These are phyloP conservation scores for Nestor notabilis DNA, from an alignment of 2,113 vertebrate genomes.

Conservation along the genomic window DNA sequence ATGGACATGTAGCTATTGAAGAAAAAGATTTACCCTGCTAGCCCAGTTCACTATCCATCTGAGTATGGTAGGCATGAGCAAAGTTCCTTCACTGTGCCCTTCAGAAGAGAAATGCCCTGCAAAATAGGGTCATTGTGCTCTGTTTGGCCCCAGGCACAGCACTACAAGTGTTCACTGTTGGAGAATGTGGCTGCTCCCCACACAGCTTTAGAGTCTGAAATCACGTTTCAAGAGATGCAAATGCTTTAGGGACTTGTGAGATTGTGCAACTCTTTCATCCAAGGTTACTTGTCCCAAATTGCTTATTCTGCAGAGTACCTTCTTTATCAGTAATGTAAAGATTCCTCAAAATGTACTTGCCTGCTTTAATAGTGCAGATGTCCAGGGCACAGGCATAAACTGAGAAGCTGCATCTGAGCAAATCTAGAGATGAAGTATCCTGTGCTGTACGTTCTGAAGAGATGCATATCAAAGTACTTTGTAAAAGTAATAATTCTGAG, in stretches of 20 bases:
- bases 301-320: not conserved
- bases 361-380: not conserved
- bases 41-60: not conserved
- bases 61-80: no score
- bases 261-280: not conserved
- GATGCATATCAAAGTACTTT: not conserved
- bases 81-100: not conserved
- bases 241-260: not conserved
- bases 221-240: not conserved
- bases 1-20: not conserved
- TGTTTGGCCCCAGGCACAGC: not conserved
- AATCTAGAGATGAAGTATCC: not conserved
- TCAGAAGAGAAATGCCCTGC: not conserved
- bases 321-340: not conserved
- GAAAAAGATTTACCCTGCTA: not conserved
- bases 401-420: not conserved
- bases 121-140: accelerated
- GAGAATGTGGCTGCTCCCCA: not conserved
- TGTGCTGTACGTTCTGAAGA: not conserved
- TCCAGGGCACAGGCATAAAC: not conserved
- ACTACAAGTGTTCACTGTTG: accelerated
- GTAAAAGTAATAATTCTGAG: not conserved
- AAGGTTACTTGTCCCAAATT: not conserved
- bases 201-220: not conserved
- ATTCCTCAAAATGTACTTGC: not conserved